Conservation (phyloP, 2,113 vertebrate genomes). For the Dasyornis broadbenti region DNA sequence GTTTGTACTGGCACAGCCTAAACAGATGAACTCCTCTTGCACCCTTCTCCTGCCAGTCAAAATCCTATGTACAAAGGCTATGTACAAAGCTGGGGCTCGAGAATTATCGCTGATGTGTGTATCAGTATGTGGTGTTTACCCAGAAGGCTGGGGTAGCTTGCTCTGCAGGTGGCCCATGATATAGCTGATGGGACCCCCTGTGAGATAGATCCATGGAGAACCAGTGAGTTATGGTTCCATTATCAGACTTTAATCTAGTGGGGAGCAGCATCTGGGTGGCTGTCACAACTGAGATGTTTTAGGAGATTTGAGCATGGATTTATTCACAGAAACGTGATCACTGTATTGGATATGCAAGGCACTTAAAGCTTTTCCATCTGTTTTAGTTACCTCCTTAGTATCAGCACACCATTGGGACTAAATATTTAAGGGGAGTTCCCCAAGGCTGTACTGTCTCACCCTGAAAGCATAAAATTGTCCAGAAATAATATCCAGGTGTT, state of each 20-base stretch:
- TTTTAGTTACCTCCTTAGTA: not conserved
- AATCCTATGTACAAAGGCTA: not conserved
- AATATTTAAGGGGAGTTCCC: not conserved
- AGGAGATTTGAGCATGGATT: not conserved
- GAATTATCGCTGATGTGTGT: not conserved
- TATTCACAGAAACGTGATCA: not conserved
- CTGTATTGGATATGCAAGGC: not conserved
- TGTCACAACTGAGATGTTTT: not conserved
- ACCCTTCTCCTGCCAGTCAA: not conserved
- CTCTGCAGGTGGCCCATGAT: not conserved
- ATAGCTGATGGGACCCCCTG: not conserved
- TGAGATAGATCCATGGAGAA: not conserved
- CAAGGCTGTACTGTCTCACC: not conserved
- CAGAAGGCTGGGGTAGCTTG: not conserved
- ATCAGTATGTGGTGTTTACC: not conserved
- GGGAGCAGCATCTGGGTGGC: not conserved
- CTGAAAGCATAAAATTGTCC: not conserved
- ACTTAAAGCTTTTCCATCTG: not conserved
- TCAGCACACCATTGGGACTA: not conserved
- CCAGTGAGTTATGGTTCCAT: not conserved
- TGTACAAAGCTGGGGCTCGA: not conserved
- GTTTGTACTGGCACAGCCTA: not conserved
- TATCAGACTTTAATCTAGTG: not conserved
- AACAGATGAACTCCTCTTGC: not conserved
- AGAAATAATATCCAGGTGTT: not conserved